These are phyloP conservation scores for Gallinago media DNA, from an alignment of 2,113 vertebrate species.

Conservation along the genomic window DNA sequence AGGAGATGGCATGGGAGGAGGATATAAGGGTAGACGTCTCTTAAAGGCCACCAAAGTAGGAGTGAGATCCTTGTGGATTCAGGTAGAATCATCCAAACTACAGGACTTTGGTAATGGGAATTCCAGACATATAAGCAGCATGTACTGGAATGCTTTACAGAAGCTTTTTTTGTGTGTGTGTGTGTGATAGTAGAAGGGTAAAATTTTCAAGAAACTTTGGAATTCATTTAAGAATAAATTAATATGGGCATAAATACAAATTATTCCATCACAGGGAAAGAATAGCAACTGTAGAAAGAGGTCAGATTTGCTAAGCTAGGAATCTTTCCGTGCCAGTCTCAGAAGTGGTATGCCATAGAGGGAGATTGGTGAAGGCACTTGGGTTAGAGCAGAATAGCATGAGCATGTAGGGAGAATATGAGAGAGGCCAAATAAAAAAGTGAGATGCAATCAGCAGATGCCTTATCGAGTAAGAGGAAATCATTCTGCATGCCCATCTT, in stretches of 20 bases:
- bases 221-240: not conserved
- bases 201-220: not conserved
- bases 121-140: not conserved
- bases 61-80: not conserved
- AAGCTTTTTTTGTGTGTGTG: not conserved
- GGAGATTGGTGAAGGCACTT: not conserved
- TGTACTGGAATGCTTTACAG: not conserved
- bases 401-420: not conserved
- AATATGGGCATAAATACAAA: not conserved
- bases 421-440: not conserved
- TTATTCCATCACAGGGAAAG: not conserved
- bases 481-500: accelerated
- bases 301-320: not conserved
- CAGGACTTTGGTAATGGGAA: not conserved
- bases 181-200: not conserved
- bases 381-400: not conserved
- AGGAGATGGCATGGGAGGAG: not conserved
- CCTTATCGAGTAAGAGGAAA: not conserved
- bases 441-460: not conserved
- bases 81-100: not conserved
- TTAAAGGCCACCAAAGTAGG: not conserved
- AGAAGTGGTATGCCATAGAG: accelerated
- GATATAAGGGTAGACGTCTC: not conserved
- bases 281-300: not conserved
- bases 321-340: accelerated